A percentile compares a stretch with the other conserved stretches of the same genome.
Conservation (phyloP, 2,113 vertebrate genomes). For the Nothocercus nigrocapillus region DNA sequence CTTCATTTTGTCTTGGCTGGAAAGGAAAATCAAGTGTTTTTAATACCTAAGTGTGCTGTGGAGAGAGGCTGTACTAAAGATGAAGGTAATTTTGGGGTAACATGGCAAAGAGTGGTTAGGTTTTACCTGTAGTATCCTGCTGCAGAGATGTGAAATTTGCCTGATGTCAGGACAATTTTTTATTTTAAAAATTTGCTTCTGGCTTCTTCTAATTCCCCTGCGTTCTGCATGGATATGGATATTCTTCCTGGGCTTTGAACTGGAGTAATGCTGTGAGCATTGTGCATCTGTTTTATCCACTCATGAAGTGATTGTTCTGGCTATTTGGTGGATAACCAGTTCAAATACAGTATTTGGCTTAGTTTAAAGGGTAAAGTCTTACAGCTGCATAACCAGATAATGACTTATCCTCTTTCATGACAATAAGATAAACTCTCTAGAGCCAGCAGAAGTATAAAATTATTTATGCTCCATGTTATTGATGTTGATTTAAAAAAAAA, state of each 20-base stretch:
- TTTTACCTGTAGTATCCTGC: background rate
- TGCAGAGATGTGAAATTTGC: background rate
- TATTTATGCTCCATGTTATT: background rate
- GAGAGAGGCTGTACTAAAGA: background rate
- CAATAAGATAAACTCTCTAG: background rate
- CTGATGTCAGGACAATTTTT: accelerated
- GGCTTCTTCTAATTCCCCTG: accelerated
- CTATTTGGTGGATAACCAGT: background rate
- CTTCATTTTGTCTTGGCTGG: background rate
- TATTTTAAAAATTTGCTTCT: accelerated
- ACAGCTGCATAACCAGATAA: accelerated
- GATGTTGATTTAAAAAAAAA: background rate
- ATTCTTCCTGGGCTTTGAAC: background rate
- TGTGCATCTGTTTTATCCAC: background rate
- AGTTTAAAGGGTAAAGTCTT: accelerated
- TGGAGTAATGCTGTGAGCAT: background rate
- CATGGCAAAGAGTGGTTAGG: background rate
- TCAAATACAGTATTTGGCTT: background rate
- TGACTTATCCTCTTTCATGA: background rate
- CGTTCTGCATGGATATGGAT: background rate
- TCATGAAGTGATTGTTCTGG: background rate
- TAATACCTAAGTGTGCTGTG: background rate
- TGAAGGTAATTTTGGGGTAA: background rate
- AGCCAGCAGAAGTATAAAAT: background rate
- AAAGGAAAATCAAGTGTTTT: background rate